Base-by-base conservation (phyloP, 2,113 vertebrate species). In the Aix galericulata region DNA sequence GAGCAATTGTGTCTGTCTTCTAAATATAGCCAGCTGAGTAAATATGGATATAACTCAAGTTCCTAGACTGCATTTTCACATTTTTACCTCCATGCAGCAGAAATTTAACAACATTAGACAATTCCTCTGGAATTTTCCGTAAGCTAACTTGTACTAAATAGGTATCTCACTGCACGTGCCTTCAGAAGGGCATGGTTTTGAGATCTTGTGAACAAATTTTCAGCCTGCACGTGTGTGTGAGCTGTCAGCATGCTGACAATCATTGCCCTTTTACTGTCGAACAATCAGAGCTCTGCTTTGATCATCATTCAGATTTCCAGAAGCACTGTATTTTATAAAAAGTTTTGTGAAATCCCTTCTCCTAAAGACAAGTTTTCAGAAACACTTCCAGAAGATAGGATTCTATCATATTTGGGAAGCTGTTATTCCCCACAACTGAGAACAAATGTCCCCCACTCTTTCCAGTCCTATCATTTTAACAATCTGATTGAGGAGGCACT, bases 1-100 rank as follows among this genome's bases (percentile, higher is more conserved):
- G 83, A 96, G 88, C 62, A 96, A 79, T 27, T 79, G 52, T 64
- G 13, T 55, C 68, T 44, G 27, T 88, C 75, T 62, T 77, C 38
- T 88, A 88, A 46, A 91, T 34, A 76, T 0, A 94, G 87, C 44
- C 77, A 88, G 74, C 53, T 84, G 59, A 77, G 86, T 79, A 95
- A 84, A 84, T 73, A 68, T 2, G 17, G 53, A 76, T 73, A 66
- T 40, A 92, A 73, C 32, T 81, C 50, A 93, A 94, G 80, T 40
- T 76, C 50, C 59, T 90, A 94, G 32, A 76, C 27, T 69, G 88
- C 4, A 0, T 91, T 93, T 96, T 84, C 77, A 95, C 83, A 63
- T 88, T 94, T 91, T 93, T 58, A 79, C 44, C 83, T 59, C 90
- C 88, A 91, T 76, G 88, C 86, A 95, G 83, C 86, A 95, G 71